phyloP scores from a whole-genome alignment of 2,888 invertebrate species.

The Ichneumon xanthorius region DNA sequence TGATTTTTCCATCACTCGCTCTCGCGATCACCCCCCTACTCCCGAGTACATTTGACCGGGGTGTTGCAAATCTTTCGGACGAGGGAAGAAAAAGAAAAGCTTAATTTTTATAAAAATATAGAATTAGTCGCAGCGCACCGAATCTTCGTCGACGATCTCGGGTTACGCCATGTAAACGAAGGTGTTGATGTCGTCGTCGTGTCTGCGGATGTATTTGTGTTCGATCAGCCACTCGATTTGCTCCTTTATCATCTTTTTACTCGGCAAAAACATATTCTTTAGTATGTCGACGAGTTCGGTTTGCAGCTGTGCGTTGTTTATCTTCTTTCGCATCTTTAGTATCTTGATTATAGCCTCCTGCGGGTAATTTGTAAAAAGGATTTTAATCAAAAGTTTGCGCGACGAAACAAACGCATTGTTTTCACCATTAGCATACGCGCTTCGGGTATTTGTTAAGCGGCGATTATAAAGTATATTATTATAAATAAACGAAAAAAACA shows the following conservation, averaged over 20 bases:
- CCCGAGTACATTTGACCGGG: neutral
- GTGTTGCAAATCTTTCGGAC: conserved; percentile 16
- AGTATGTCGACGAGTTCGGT: conserved; percentile 99
- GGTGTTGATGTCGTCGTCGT: conserved; percentile 98
- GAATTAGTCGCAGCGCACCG: conserved; percentile 75
- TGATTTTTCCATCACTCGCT: conserved; percentile 19
- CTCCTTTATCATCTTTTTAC: conserved; percentile 99
- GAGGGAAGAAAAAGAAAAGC: conserved; percentile 40
- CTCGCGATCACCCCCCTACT: neutral
- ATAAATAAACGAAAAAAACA: conserved; percentile 18
- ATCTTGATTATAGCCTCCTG: conserved; percentile 99
- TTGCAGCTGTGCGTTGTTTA: conserved; percentile 97
- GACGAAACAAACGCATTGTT: no score
- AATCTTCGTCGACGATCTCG: conserved; percentile 72
- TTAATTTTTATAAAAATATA: conserved; percentile 81
- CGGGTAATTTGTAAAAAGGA: conserved; percentile 30
- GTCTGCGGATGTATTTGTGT: conserved; percentile 98
- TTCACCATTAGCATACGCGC: conserved; percentile 25
- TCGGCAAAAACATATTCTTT: conserved; percentile 99
- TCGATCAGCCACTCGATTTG: conserved; percentile 99
- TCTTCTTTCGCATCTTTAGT: conserved; percentile 98
- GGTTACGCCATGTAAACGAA: conserved; percentile 98
- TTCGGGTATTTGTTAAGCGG: neutral
- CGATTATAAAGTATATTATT: conserved; percentile 3
- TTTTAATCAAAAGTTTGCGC: neutral